Conservation (phyloP, 2,888 invertebrate species). For the Cephonodes hylas region DNA sequence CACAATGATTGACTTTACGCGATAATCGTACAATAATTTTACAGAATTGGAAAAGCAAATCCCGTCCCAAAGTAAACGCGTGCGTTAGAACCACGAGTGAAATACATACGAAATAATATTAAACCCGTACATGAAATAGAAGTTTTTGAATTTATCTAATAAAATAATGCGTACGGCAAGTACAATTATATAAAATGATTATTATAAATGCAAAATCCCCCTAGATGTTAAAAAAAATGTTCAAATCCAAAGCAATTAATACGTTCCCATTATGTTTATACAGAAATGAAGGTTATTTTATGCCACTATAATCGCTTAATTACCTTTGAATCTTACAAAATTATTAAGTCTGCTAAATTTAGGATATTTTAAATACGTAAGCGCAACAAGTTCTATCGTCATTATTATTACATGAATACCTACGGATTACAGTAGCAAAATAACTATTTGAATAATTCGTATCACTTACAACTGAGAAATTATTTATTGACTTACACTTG, state of each 20-base stretch:
- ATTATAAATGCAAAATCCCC: not conserved
- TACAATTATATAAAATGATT: too few species aligned
- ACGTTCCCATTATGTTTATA: not conserved
- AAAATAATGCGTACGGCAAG: not conserved
- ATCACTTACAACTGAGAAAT: conserved; percentile 23
- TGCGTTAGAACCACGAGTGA: not conserved
- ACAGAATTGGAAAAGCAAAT: not conserved
- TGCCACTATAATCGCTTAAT: not conserved
- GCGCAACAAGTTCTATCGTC: conserved; percentile 4
- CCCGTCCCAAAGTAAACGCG: not conserved
- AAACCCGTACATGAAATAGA: not conserved
- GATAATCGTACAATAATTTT: not conserved
- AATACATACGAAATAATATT: not conserved
- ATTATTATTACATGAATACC: conserved; percentile 18
- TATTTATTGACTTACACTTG: conserved; percentile 1
- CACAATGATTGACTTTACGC: not conserved
- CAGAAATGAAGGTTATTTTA: not conserved
- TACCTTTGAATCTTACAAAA: not conserved
- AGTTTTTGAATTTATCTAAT: not conserved
- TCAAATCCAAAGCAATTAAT: not conserved
- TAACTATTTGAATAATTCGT: conserved; percentile 29
- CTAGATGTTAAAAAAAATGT: not conserved
- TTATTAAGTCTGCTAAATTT: not conserved
- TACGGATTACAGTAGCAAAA: conserved; percentile 31
- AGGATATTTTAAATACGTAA: not conserved